Evolutionary conservation across 2,888 invertebrate genomes (phyloP), one percentile per base, ranked within the genome.

Genomic region (Synergus laeviventris): DNA sequence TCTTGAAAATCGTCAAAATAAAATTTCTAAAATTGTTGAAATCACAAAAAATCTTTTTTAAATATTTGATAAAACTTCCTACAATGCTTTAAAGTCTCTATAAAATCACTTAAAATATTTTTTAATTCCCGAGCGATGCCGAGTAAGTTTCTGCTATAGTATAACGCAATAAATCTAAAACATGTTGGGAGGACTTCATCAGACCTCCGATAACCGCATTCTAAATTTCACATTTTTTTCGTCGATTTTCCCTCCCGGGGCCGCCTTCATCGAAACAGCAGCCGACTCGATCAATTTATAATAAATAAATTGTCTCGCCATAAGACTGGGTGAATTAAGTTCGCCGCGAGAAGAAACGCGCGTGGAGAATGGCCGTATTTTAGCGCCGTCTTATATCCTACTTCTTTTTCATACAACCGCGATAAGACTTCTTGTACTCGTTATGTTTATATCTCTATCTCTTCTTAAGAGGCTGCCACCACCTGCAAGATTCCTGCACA

Each of bases 231-330:
- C 9, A 54, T 54, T 45, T 66, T 31, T 66, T 66, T 66, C 16
- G 12, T 66, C 21, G n/a, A 66, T 66, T 66, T 66, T 45, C 16
- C 42, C 64, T 42, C 38, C n/a, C 4, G 31, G 18, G 62, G 38
- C 38, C 18, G 39, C 62, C 38, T 62, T 39, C 38, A 31, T 39
- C 62, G 38, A 4, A n/a, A n/a, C 38, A n/a, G 38, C 36, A 64
- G 66, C 54, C 64, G 56, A 39, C 70, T 21, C 70, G 64, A 82
- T 82, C 78, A 80, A 82, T 81, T 82, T 79, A 75, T 78, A 79
- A 79, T 82, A 81, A 82, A 82, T 82, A 81, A 73, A 79, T 81
- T 76, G 49, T 74, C 59, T 66, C 59, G 70, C 14, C 76, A 64
- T 59, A 59, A 64, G 39, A 64, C 39, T 38, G 18, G 64, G 18